These are phyloP conservation scores for Lepidostoma basale DNA, from an alignment of 1,140 invertebrate species.

Conservation along the genomic window DNA sequence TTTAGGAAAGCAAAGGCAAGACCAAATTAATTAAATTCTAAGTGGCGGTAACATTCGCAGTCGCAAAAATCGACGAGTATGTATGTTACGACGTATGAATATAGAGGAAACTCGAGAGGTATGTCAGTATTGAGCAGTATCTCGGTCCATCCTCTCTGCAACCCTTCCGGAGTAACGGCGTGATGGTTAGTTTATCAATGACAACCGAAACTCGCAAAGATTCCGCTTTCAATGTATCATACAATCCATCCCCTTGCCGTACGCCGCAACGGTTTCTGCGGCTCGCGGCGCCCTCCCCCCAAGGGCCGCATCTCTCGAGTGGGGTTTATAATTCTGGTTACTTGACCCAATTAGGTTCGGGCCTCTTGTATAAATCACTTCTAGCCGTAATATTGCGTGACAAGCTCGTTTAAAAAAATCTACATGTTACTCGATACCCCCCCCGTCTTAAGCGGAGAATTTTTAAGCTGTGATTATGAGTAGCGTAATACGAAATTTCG, in stretches of 20 bases:
- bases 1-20: no score
- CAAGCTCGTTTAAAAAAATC: slow-evolving; percentile 38
- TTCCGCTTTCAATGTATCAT: neutral
- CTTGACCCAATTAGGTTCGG: slow-evolving; percentile 28
- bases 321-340: slow-evolving; percentile 16
- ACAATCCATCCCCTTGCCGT: no score
- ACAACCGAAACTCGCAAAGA: neutral
- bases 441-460: neutral
- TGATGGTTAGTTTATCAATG: no score
- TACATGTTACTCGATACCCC: slow-evolving; percentile 22
- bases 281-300: neutral
- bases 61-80: no score
- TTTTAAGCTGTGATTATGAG: slow-evolving; percentile 23
- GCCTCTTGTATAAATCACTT: slow-evolving; percentile 40
- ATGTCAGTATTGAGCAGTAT: no score
- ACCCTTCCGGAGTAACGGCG: no score
- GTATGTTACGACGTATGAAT: no score
- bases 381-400: slow-evolving; percentile 39
- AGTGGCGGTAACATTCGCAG: no score
- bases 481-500: slow-evolving; percentile 28
- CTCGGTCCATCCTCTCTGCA: no score
- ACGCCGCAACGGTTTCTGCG: neutral
- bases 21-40: no score
- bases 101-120: no score
- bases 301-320: neutral